Conservation (phyloP, 2,888 invertebrate genomes). For the Eutolmus rufibarbis region DNA sequence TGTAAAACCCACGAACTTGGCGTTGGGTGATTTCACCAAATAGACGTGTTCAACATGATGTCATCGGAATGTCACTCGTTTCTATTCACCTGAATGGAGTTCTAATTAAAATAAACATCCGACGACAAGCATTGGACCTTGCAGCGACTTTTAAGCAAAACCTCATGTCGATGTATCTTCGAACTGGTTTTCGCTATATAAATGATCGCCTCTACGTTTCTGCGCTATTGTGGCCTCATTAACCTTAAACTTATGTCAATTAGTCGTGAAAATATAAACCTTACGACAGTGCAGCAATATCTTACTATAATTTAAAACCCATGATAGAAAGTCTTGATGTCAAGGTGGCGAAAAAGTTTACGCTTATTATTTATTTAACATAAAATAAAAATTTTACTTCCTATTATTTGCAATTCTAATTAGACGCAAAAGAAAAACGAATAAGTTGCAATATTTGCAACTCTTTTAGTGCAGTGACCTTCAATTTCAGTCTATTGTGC, state of each 20-base stretch:
- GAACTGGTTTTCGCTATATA: background rate
- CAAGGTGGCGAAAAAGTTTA: background rate
- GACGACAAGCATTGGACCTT: background rate
- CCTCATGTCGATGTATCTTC: background rate
- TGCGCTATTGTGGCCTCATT: background rate
- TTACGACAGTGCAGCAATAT: background rate
- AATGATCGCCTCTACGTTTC: background rate
- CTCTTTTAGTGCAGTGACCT: background rate
- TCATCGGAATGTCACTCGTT: background rate
- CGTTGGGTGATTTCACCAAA: background rate
- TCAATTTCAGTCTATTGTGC: background rate
- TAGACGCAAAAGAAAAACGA: background rate
- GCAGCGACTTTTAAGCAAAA: background rate
- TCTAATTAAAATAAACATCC: conserved; percentile 8
- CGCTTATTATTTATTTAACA: background rate
- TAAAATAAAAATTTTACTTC: background rate
- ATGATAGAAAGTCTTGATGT: background rate
- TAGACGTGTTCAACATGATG: background rate
- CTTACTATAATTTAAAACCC: background rate
- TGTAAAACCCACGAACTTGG: background rate
- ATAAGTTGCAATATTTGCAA: background rate
- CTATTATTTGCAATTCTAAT: background rate
- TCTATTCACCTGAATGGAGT: background rate
- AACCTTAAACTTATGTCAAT: background rate
- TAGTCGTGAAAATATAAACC: background rate